phyloP scores from a whole-genome alignment of 92 coral and sea anemone species.

The Blastomussa wellsi region DNA sequence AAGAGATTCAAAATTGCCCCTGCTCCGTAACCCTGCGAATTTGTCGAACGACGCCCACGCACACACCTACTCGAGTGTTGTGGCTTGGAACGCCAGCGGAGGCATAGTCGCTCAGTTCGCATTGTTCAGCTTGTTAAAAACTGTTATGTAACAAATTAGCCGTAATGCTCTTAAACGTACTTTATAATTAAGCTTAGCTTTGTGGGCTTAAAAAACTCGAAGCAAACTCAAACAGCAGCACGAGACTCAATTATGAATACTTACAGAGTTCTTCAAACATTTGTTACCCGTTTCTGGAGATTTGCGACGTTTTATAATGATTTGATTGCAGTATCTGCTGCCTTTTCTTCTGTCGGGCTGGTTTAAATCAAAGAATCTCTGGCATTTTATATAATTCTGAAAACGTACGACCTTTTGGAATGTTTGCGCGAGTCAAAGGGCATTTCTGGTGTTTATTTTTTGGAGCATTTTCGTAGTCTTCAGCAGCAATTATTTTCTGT shows the following conservation, averaged over 20 bases:
- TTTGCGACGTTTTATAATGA: not conserved
- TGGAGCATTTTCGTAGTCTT: too few relatives aligned
- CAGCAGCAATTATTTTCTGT: not conserved
- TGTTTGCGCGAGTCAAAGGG: not conserved
- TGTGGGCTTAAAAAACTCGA: too few relatives aligned
- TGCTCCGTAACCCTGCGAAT: not conserved
- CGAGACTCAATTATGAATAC: not conserved
- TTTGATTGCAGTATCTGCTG: not conserved
- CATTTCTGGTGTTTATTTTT: conserved; percentile 2
- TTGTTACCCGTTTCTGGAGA: not conserved
- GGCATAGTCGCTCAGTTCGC: not conserved
- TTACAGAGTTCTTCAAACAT: not conserved
- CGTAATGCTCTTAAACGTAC: not conserved
- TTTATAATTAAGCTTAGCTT: too few relatives aligned
- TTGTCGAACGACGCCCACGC: not conserved
- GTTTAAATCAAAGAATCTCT: not conserved
- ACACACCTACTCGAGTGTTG: not conserved
- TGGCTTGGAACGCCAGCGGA: not conserved
- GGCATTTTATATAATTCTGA: not conserved
- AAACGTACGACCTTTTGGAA: not conserved
- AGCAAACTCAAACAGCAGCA: not conserved
- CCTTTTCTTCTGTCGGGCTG: not conserved
- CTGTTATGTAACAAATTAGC: not conserved
- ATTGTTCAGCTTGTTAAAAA: not conserved
- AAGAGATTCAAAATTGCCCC: not conserved